These are phyloP conservation scores for Drosophila kanapiae DNA, from an alignment of 1,140 invertebrate species.

Conservation along the genomic window DNA sequence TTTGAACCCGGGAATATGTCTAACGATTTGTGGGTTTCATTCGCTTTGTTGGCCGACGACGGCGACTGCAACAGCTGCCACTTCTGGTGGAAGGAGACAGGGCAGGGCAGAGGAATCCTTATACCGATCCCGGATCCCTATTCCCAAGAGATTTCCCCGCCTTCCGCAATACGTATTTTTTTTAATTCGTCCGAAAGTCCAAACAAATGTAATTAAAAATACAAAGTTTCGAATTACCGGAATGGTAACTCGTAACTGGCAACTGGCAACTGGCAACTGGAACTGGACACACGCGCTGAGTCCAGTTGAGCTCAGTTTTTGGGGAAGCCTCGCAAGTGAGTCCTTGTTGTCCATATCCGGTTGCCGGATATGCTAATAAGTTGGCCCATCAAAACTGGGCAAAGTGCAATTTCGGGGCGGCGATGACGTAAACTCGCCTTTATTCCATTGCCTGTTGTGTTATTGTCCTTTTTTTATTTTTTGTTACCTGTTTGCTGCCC, in stretches of 20 bases:
- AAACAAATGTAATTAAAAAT: slow-evolving; percentile 81
- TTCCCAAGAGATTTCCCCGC: slow-evolving; percentile 45
- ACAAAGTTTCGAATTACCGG: slow-evolving; percentile 77
- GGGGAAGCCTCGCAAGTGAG: slow-evolving; percentile 72
- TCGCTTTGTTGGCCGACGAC: slow-evolving; percentile 39
- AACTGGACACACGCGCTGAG: slow-evolving; percentile 43
- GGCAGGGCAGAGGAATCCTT: slow-evolving; percentile 31
- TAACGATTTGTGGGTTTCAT: slow-evolving; percentile 73
- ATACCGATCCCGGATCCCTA: slow-evolving; percentile 18
- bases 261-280: slow-evolving; percentile 53
- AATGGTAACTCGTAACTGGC: slow-evolving; percentile 55
- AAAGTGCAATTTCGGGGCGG: slow-evolving; percentile 71
- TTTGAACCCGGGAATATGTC: slow-evolving; percentile 68
- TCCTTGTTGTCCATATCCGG: slow-evolving; percentile 64
- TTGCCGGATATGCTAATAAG: slow-evolving; percentile 83
- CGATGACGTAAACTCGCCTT: slow-evolving; percentile 76
- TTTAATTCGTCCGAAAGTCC: slow-evolving; percentile 47
- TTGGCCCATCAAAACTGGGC: slow-evolving; percentile 66
- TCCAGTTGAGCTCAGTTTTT: slow-evolving; percentile 36
- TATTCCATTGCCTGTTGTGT: slow-evolving; percentile 46
- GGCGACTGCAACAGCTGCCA: slow-evolving; percentile 66
- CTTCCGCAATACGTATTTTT: slow-evolving; percentile 4
- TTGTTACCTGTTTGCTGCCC: slow-evolving; percentile 65
- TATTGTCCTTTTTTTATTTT: slow-evolving; percentile 49
- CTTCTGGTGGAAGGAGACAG: slow-evolving; percentile 7